Percentiles rank a stretch among this genome's conserved stretches.
Conservation (phyloP, 2,888 invertebrate species). For the Thelaira solivaga region DNA sequence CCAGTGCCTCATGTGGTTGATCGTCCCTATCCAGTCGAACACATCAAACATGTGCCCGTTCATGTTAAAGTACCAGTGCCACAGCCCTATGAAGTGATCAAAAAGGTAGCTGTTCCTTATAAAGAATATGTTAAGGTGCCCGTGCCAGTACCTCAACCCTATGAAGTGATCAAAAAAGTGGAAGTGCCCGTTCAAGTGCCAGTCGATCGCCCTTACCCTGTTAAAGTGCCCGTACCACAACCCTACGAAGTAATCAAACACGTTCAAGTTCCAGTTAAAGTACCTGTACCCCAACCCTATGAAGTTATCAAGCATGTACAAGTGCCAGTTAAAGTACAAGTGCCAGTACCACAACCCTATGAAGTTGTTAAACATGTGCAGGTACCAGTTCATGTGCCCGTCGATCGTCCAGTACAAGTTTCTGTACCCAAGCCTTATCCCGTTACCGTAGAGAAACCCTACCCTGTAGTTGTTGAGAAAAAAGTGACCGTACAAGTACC, state of each 20-base stretch:
- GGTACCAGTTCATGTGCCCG: slow-evolving; percentile 82
- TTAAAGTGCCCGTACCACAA: slow-evolving; percentile 82
- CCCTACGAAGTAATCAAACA: slow-evolving; percentile 82
- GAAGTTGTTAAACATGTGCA: slow-evolving; percentile 79
- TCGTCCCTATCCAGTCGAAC: slow-evolving; percentile 84
- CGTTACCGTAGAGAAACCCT: slow-evolving; percentile 66
- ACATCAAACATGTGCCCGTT: slow-evolving; percentile 80
- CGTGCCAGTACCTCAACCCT: slow-evolving; percentile 81
- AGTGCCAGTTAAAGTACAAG: slow-evolving; percentile 80
- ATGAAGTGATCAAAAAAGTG: slow-evolving; percentile 79
- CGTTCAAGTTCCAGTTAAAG: slow-evolving; percentile 81
- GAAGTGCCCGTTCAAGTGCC: slow-evolving; percentile 80
- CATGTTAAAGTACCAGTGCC: slow-evolving; percentile 83
- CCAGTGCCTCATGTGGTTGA: slow-evolving; percentile 86
- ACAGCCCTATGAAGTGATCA: slow-evolving; percentile 84
- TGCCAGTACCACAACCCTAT: slow-evolving; percentile 81
- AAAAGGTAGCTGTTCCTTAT: slow-evolving; percentile 82
- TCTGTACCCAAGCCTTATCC: slow-evolving; percentile 79
- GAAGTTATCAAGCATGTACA: slow-evolving; percentile 79
- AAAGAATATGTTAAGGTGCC: slow-evolving; percentile 83
- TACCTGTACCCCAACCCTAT: slow-evolving; percentile 80
- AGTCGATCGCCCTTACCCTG: slow-evolving; percentile 83
- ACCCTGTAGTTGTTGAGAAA: slow-evolving; percentile 79
- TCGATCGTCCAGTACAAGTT: slow-evolving; percentile 83
- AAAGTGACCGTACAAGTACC: slow-evolving; percentile 83